phyloP scores from a whole-genome alignment of 2,113 vertebrate species.

The Bujurquina vittata region DNA sequence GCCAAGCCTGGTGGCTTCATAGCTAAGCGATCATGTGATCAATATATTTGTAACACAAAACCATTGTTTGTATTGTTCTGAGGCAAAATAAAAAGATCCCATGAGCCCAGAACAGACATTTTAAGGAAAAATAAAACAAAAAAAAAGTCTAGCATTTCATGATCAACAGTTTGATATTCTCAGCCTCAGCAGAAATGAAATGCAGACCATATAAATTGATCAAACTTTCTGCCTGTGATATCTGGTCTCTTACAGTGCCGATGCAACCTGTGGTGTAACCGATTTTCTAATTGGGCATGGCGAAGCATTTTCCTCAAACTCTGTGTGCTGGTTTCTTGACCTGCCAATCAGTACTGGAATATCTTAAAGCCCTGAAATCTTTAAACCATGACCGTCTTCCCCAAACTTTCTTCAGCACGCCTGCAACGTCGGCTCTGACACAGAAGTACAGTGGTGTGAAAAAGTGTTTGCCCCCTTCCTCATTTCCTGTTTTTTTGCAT shows the following conservation, averaged over 20 bases:
- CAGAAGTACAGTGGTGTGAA: too few relatives aligned
- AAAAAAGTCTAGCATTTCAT: neutral
- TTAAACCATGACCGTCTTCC: neutral
- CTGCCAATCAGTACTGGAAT: neutral
- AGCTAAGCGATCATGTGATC: neutral
- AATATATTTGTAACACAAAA: neutral
- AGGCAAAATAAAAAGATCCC: neutral
- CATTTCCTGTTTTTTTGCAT: too few relatives aligned
- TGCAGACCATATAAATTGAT: neutral
- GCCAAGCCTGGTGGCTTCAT: neutral
- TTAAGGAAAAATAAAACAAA: neutral
- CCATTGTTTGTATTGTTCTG: neutral
- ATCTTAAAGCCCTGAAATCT: slow-evolving; percentile 3
- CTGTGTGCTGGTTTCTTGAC: neutral
- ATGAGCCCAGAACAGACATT: neutral
- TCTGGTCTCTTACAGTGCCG: neutral
- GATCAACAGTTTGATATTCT: neutral
- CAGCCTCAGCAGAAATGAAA: neutral
- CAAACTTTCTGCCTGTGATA: neutral
- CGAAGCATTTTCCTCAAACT: neutral
- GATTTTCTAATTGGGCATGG: neutral
- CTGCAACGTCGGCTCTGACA: neutral
- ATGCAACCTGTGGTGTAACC: neutral
- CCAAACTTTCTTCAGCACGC: neutral
- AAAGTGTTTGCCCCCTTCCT: too few relatives aligned